These are phyloP conservation scores for Romanogobio albipinnatus DNA, from an alignment of 2,113 vertebrate species.

Conservation along the genomic window DNA sequence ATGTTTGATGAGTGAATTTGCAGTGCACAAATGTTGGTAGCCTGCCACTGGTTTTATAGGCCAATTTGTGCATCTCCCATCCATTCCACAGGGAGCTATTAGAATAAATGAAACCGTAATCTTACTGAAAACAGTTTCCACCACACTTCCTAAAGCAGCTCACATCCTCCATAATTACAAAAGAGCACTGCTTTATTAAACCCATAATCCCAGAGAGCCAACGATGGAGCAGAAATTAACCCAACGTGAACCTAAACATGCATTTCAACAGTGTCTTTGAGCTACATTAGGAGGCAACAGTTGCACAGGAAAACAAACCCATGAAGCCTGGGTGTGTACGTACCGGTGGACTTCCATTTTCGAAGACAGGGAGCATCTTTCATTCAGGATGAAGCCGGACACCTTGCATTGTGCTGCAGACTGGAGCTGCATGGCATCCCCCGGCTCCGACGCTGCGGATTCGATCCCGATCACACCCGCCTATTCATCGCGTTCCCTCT, in stretches of 20 bases:
- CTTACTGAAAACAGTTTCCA: conserved; percentile 29
- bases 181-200: conserved; percentile 22
- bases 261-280: neutral
- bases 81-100: conserved; percentile 25
- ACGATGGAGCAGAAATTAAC: neutral
- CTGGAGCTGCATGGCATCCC: conserved; percentile 63
- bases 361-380: conserved; percentile 57
- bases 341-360: conserved; percentile 68
- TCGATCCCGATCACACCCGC: conserved; percentile 51
- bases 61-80: conserved; percentile 37
- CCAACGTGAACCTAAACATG: neutral
- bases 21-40: conserved; percentile 26
- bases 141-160: neutral
- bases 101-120: conserved; percentile 12
- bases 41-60: conserved; percentile 14
- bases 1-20: conserved; percentile 31
- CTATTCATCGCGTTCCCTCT: conserved; percentile 53
- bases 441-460: conserved; percentile 16
- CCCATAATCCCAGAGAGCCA: conserved; percentile 3
- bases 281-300: conserved; percentile 45
- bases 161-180: conserved; percentile 14
- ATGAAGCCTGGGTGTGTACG: conserved; percentile 46
- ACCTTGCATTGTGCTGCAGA: conserved; percentile 59
- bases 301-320: neutral
- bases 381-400: conserved; percentile 59